Conservation (phyloP, 2,888 invertebrate genomes). For the Dryobotodes eremita region DNA sequence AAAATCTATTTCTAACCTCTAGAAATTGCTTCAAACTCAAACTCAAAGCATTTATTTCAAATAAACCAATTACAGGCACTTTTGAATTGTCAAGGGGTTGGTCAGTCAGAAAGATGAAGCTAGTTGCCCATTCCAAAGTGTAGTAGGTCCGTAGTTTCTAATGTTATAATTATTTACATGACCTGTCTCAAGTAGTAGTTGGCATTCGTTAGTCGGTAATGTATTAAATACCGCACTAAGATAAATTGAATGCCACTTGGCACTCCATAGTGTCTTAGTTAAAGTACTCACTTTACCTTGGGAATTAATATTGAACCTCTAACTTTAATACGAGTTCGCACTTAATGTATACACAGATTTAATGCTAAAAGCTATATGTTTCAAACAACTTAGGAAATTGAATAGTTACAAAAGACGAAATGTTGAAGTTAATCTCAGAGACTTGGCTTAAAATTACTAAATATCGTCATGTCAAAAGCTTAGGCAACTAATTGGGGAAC, state of each 20-base stretch:
- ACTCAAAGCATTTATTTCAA: no score
- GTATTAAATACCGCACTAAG: slow-evolving; percentile 2
- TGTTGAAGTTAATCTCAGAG: slow-evolving; percentile 13
- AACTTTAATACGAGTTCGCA: slow-evolving; percentile 1
- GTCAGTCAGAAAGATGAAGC: no score
- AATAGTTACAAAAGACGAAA: slow-evolving; percentile 8
- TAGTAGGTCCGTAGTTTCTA: no score
- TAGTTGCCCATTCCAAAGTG: no score
- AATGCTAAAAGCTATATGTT: slow-evolving; percentile 5
- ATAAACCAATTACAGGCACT: no score
- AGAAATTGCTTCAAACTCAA: no score
- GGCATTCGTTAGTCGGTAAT: not conserved
- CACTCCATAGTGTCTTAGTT: not conserved
- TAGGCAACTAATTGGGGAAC: slow-evolving; percentile 8
- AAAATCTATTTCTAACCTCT: no score
- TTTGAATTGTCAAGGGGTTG: no score
- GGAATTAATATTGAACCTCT: slow-evolving; percentile 21
- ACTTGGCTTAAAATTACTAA: slow-evolving; percentile 5
- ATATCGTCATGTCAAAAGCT: not conserved
- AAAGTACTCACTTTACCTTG: slow-evolving; percentile 1
- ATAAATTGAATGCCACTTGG: slow-evolving; percentile 4
- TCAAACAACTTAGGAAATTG: slow-evolving; percentile 6
- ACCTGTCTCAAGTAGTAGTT: not conserved
- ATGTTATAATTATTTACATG: not conserved
- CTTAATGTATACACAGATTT: not conserved